Conservation (phyloP, 2,797 vertebrate genomes). For the Galaxias olidus region DNA sequence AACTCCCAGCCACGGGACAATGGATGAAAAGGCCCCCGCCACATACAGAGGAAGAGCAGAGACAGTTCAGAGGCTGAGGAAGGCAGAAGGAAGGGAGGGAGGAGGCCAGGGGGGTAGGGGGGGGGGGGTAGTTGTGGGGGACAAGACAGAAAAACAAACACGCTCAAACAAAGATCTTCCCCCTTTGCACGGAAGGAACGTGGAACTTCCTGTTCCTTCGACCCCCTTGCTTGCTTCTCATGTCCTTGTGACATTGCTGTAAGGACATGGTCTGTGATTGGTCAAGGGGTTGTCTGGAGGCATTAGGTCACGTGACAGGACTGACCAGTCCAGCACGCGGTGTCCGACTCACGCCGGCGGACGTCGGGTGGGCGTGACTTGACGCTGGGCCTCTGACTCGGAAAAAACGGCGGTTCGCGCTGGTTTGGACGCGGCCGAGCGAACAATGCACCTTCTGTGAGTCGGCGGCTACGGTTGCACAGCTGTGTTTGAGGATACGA, state of each 20-base stretch:
- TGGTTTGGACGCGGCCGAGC: not conserved
- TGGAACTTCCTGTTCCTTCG: slow-evolving; percentile 69
- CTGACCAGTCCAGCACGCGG: slow-evolving; percentile 21
- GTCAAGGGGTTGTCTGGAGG: slow-evolving; percentile 22
- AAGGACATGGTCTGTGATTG: slow-evolving; percentile 28
- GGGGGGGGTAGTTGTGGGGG: slow-evolving; percentile 48
- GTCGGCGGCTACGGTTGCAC: slow-evolving; percentile 31
- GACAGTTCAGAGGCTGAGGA: slow-evolving; percentile 30
- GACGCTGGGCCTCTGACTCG: slow-evolving; percentile 12
- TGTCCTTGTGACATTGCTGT: slow-evolving; percentile 70
- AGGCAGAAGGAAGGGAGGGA: slow-evolving; percentile 30
- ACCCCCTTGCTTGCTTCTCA: slow-evolving; percentile 61
- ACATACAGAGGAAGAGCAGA: slow-evolving; percentile 20
- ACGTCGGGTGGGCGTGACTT: slow-evolving; percentile 17
- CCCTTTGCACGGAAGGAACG: slow-evolving; percentile 65
- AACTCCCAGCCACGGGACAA: slow-evolving; percentile 21
- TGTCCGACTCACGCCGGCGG: slow-evolving; percentile 22
- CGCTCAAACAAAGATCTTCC: slow-evolving; percentile 41
- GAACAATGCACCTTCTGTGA: slow-evolving; percentile 41
- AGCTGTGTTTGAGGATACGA: slow-evolving; percentile 46
- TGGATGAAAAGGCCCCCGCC: slow-evolving; percentile 43
- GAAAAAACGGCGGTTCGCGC: not conserved
- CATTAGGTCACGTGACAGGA: slow-evolving; percentile 20
- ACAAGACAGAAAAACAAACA: slow-evolving; percentile 62
- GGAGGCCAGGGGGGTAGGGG: slow-evolving; percentile 49